phyloP scores from a whole-genome alignment of 1,140 invertebrate species.

The Micrasema minimum region DNA sequence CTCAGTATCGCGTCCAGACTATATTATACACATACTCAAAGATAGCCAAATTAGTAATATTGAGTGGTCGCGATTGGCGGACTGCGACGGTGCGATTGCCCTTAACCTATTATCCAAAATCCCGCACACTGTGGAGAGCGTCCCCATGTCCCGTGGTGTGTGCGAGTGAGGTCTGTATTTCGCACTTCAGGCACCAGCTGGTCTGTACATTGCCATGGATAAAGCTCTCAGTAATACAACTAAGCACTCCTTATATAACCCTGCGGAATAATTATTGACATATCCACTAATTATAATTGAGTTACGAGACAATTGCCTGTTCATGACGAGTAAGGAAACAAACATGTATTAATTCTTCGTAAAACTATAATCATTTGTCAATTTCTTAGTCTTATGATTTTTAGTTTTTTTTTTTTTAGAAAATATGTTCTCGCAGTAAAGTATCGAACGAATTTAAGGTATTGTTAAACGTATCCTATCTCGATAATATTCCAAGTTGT shows the following conservation, averaged over 20 bases:
- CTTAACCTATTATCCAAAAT: slow-evolving; percentile 34
- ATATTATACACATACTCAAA: slow-evolving; percentile 11
- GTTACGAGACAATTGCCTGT: slow-evolving; percentile 11
- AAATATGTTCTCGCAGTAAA: neutral
- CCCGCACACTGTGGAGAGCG: slow-evolving; percentile 13
- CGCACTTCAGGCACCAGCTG: slow-evolving; percentile 43
- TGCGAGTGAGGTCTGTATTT: neutral
- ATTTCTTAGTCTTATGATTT: neutral
- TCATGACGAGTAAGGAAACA: slow-evolving; percentile 20
- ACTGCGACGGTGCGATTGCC: slow-evolving; percentile 5
- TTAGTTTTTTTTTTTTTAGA: slow-evolving; percentile 2
- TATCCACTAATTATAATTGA: slow-evolving; percentile 19
- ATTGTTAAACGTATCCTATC: no score
- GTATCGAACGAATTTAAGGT: no score
- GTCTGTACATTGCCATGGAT: slow-evolving; percentile 25
- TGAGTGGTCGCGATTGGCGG: slow-evolving; percentile 31
- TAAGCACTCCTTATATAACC: neutral
- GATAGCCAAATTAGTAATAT: slow-evolving; percentile 6
- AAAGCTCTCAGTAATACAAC: slow-evolving; percentile 38
- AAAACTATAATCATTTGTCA: no score
- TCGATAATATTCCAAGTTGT: no score
- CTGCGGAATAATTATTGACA: slow-evolving; percentile 14
- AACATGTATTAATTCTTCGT: no score
- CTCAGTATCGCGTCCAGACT: no score
- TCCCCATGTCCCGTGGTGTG: no score